These are phyloP conservation scores for Poeciliopsis presidionis DNA, from an alignment of 2,797 vertebrate genomes.

Conservation along the genomic window DNA sequence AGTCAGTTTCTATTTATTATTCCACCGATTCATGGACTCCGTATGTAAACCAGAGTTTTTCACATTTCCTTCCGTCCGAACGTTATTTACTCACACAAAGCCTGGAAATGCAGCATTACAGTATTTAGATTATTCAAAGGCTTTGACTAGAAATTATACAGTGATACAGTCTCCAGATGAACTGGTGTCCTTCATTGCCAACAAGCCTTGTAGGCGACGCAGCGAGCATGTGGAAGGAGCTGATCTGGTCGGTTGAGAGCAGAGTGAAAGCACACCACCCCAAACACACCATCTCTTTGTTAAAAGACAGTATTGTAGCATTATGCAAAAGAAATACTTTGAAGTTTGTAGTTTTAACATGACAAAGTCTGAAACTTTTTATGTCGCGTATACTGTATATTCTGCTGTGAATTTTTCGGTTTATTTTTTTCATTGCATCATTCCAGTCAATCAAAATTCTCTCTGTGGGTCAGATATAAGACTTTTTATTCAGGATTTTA, in stretches of 20 bases:
- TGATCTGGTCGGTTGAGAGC: neutral
- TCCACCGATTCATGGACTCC: neutral
- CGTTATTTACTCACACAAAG: neutral
- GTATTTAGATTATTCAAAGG: neutral
- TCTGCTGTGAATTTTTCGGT: neutral
- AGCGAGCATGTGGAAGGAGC: neutral
- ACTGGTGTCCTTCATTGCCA: neutral
- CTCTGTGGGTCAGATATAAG: neutral
- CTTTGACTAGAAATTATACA: neutral
- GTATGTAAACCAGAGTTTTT: neutral
- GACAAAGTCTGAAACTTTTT: neutral
- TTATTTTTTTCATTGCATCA: neutral
- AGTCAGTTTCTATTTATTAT: conserved; percentile 21
- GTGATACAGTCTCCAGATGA: neutral
- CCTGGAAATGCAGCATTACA: neutral
- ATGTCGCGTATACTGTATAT: neutral
- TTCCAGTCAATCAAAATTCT: conserved; percentile 5
- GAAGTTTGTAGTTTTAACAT: neutral
- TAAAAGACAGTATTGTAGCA: neutral
- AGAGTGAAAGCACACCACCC: neutral
- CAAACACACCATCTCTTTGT: neutral
- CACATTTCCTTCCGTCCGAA: neutral
- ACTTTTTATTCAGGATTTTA: neutral
- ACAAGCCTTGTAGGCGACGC: neutral
- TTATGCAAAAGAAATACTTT: neutral